Conservation (phyloP, 2,888 invertebrate genomes). For the Horisme vitalbata region DNA sequence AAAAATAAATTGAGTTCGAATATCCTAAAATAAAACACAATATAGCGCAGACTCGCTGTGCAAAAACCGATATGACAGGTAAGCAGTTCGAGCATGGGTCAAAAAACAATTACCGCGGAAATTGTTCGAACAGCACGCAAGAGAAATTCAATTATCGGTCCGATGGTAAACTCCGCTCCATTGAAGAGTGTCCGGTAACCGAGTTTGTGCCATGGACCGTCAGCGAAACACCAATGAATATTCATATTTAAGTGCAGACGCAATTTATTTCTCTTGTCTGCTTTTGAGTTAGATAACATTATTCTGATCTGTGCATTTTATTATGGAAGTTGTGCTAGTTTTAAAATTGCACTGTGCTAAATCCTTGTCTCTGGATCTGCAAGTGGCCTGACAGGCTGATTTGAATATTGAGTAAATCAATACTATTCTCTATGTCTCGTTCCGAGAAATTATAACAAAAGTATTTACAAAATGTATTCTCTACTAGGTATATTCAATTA, state of each 20-base stretch:
- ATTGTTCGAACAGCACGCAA: constrained; percentile 28
- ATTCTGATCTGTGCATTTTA: not conserved
- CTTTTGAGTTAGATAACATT: constrained; percentile 13
- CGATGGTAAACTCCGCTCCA: constrained; percentile 37
- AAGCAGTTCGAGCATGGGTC: constrained; percentile 8
- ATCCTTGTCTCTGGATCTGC: not conserved
- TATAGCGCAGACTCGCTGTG: not conserved
- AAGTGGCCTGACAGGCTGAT: not conserved
- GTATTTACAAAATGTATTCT: no score
- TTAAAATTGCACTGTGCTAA: not conserved
- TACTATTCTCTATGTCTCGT: no score
- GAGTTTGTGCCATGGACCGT: constrained; percentile 41
- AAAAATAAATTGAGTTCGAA: no score
- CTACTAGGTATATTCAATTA: not conserved
- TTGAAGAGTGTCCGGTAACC: constrained; percentile 49
- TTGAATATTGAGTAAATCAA: constrained; percentile 5
- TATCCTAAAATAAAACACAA: no score
- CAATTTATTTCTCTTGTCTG: constrained; percentile 30
- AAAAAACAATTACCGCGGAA: constrained; percentile 34
- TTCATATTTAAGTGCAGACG: constrained; percentile 38
- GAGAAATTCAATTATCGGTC: constrained; percentile 42
- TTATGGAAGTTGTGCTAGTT: constrained; percentile 3
- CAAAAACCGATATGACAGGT: constrained; percentile 1
- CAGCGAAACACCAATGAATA: constrained; percentile 46
- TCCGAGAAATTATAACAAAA: no score